phyloP scores from a whole-genome alignment of 2,888 invertebrate species.

The Taphrorychus bicolor region DNA sequence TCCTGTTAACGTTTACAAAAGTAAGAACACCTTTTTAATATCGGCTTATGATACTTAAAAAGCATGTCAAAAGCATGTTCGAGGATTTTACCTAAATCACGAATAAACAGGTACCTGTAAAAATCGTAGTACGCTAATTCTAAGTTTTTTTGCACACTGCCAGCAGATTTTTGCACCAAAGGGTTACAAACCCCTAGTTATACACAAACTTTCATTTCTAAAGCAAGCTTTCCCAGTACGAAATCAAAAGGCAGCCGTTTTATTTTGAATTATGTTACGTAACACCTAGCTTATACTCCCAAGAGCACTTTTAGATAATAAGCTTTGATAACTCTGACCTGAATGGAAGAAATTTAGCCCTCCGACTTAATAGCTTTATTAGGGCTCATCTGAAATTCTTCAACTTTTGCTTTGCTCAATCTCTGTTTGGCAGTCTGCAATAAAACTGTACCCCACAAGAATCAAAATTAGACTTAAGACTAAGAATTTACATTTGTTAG shows the following conservation, averaged over 20 bases:
- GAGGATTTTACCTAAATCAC: too few species aligned
- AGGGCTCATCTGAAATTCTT: conserved; percentile 21
- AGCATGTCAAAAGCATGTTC: neutral
- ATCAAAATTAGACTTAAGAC: conserved; percentile 22
- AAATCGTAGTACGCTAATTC: neutral
- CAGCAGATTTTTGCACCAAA: conserved; percentile 43
- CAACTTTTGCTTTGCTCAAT: conserved; percentile 9
- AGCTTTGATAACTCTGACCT: conserved; percentile 43
- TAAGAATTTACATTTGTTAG: conserved; percentile 14
- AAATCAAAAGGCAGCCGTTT: conserved; percentile 12
- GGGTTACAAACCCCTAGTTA: conserved; percentile 13
- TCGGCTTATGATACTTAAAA: too few species aligned
- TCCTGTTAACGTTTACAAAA: neutral
- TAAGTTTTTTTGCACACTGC: conserved; percentile 42
- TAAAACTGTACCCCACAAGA: conserved; percentile 13
- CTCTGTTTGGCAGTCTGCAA: conserved; percentile 41
- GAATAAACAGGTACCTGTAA: too few species aligned
- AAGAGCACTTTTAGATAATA: conserved; percentile 40
- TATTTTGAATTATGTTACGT: conserved; percentile 29
- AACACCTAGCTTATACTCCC: conserved; percentile 39
- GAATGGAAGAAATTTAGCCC: conserved; percentile 22
- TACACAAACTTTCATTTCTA: conserved; percentile 33
- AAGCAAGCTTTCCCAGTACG: conserved; percentile 24
- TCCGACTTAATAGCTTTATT: conserved; percentile 22
- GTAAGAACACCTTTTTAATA: neutral